These are phyloP conservation scores for Podarcis muralis DNA, from an alignment of 2,113 vertebrate genomes.

Conservation along the genomic window DNA sequence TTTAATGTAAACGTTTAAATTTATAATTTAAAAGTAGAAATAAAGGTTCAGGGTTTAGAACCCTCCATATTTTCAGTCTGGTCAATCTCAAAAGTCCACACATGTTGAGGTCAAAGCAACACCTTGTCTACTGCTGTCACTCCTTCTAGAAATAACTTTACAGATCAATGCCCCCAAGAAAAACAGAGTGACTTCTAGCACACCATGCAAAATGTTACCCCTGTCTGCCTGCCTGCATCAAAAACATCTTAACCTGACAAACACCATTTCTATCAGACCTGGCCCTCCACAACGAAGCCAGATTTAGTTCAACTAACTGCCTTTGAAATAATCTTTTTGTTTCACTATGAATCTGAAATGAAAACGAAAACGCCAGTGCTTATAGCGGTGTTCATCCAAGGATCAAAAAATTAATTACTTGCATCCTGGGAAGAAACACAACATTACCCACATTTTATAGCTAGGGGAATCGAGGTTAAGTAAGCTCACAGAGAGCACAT, in stretches of 20 bases:
- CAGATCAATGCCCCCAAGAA: not conserved
- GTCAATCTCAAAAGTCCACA: not conserved
- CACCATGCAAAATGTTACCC: not conserved
- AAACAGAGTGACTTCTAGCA: not conserved
- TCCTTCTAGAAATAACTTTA: not conserved
- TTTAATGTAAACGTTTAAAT: no score
- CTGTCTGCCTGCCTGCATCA: not conserved
- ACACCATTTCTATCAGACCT: not conserved
- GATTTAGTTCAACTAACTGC: not conserved
- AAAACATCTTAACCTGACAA: conserved; percentile 1
- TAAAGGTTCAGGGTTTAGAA: not conserved
- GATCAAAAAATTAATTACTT: not conserved
- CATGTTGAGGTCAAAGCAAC: not conserved
- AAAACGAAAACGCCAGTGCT: not conserved
- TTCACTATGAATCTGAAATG: not conserved
- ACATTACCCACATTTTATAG: not conserved
- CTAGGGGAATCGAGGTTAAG: not conserved
- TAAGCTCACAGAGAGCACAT: not conserved
- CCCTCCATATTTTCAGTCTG: not conserved
- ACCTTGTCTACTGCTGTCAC: not conserved
- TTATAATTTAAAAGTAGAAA: not conserved
- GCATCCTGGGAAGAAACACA: not conserved
- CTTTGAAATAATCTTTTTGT: not conserved
- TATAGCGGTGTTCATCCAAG: not conserved
- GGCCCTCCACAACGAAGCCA: not conserved